Evolutionary conservation across 1,140 invertebrate genomes (phyloP), one percentile per base, ranked within the genome.

Genomic region (Drosophila ercepeae): DNA sequence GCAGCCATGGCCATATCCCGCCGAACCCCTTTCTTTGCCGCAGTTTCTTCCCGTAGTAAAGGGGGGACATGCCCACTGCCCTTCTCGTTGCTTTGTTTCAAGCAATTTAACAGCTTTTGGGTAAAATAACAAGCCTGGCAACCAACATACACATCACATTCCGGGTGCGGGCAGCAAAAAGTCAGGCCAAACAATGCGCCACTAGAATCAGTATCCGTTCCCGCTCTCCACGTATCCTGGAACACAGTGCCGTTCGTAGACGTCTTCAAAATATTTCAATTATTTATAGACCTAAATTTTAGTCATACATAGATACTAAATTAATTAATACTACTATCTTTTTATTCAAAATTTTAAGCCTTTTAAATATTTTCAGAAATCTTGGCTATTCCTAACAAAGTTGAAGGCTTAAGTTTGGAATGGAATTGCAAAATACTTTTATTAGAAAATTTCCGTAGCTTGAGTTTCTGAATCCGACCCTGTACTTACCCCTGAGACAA

Each of bases 71-170:
- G 14, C 6, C 32, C 53, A 59, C 54, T 72, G 50, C 71, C 41
- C 54, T 74, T 72, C 57, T 70, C 57, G 54, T 53, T 67, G 60
- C 67, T 86, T 86, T 88, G 78, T 78, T 88, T 88, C 83, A 74
- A 77, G 82, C 82, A 86, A 86, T 86, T 88, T 86, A 86, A 86
- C 82, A 86, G 82, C 82, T 86, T 86, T 88, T 86, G 82, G 76
- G 82, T 76, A 88, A 86, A 88, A 88, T 86, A 86, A 86, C 82
- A 88, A 86, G 81, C 61, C 81, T 49, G 65, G 39, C 60, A 64
- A 61, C 57, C 42, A 61, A 44, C 70, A 57, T 60, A 74, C 57
- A 63, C 51, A 70, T 53, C 57, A 77, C 49, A 68, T 84, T 86
- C 76, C 58, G 27, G 25, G 55, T 63, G 32, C 53, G 61, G 44